Evolutionary conservation across 2,113 vertebrate genomes (phyloP).

Genomic region (Antechinus flavipes): DNA sequence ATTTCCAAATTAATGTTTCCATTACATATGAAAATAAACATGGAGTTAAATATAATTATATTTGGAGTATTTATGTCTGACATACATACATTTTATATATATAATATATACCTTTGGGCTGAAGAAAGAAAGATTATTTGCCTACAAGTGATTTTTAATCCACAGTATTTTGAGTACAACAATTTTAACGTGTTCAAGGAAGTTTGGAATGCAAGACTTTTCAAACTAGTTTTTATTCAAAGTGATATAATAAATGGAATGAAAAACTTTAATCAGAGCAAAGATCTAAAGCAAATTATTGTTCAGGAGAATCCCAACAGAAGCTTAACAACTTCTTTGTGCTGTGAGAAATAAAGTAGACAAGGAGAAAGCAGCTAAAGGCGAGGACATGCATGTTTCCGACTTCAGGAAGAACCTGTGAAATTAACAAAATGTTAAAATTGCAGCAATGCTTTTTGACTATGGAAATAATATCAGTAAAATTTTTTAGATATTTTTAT

Average conservation of each 20-base stretch:
- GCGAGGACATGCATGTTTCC: conserved; percentile 41
- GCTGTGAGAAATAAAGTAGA: neutral
- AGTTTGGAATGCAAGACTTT: conserved; percentile 52
- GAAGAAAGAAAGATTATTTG: conserved; percentile 54
- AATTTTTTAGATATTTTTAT: neutral
- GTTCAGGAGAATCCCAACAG: conserved; percentile 44
- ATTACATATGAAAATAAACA: conserved; percentile 24
- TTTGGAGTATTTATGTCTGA: conserved; percentile 9
- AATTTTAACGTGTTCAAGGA: conserved; percentile 51
- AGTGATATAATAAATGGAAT: conserved; percentile 33
- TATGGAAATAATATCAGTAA: conserved; percentile 48
- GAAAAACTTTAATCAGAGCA: conserved; percentile 49
- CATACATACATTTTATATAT: neutral
- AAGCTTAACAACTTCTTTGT: conserved; percentile 31
- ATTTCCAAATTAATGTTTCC: conserved; percentile 18
- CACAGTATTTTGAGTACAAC: conserved; percentile 8
- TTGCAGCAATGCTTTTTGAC: neutral
- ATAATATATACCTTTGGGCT: conserved; percentile 10
- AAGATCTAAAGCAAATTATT: conserved; percentile 46
- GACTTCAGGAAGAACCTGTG: conserved; percentile 45
- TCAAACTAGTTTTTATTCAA: conserved; percentile 52
- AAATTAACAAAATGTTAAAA: conserved; percentile 58
- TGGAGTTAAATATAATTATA: conserved; percentile 30
- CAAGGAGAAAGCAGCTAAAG: conserved; percentile 43
- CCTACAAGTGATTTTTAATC: conserved; percentile 27